Base-by-base conservation (phyloP, 2,113 vertebrate genomes). In the Trogon melanurus region DNA sequence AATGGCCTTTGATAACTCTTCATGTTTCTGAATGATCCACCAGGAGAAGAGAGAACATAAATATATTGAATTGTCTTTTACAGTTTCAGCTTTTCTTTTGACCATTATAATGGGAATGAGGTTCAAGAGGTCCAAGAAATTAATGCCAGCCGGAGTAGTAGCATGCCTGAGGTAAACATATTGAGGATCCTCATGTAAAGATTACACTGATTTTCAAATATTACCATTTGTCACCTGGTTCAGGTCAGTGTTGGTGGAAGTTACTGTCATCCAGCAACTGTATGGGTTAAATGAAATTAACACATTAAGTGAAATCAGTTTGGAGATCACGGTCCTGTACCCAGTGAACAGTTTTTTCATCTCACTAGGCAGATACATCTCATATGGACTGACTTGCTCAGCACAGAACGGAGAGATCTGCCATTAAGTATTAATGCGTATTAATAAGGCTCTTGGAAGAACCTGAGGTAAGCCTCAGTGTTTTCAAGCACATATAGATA, bases 61-160 rank as follows among this genome's bases (percentile, higher is more conserved):
- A 91, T 71, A 30, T 73, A 13, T 56, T 71, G 62, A 30, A 85
- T 86, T 97, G 57, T 85, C 76, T 96, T 71, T 97, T 96, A 53
- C 97, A 99, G 99, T 98, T 93, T 86, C 99, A 25, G 98, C 99
- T 27, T 98, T 98, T 95, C 67, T 97, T 75, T 97, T 99, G 85
- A 96, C 98, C 56, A 72, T 98, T 73, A 94, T 99, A 72, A 99
- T 99, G 99, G 99, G 99, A 93, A 96, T 98, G 95, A 98, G 99
- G 94, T 99, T 98, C 97, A 99, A 98, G 97, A 99, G 98, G 79
- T 98, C 99, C 95, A 98, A 98, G 79, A 99, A 99, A 93, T 41
- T 99, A 83, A 98, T 99, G 97, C 99, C 99, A 70, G 98, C 99
- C 0, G 99, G 99, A 58, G 82, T 99, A 23, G 95, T 99, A 93